These are phyloP conservation scores for Anolis carolinensis DNA, from an alignment of 2,113 vertebrate species.

Conservation along the genomic window DNA sequence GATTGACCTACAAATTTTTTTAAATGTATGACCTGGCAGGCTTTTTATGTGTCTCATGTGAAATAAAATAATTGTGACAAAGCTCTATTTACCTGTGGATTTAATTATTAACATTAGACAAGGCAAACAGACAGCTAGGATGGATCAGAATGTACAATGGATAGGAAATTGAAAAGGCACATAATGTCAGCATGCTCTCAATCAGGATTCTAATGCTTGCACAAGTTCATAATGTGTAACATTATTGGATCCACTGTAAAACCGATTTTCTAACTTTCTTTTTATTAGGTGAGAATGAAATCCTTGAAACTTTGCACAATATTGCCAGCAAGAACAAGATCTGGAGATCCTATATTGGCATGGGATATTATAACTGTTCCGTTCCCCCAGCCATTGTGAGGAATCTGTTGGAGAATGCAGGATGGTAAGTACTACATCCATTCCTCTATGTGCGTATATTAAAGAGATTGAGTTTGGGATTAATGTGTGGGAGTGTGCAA, in stretches of 20 bases:
- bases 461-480: background rate
- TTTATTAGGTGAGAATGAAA: conserved; percentile 92
- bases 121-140: background rate
- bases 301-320: conserved; percentile 84
- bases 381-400: conserved; percentile 90
- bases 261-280: conserved; percentile 50
- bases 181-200: background rate
- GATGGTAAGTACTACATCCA: conserved; percentile 86
- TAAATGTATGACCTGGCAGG: background rate
- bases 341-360: conserved; percentile 97
- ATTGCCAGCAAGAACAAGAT: conserved; percentile 93
- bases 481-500: background rate
- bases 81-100: too few relatives aligned
- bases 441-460: too few relatives aligned
- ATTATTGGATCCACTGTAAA: background rate
- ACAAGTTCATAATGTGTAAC: background rate
- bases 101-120: too few relatives aligned
- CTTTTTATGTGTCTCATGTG: background rate
- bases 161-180: background rate
- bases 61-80: background rate
- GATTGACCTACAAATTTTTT: background rate
- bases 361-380: conserved; percentile 97
- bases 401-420: conserved; percentile 94
- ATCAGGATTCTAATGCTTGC: background rate
- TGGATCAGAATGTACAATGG: background rate